phyloP scores from a whole-genome alignment of 2,797 vertebrate species.

The Serranus cabrilla region DNA sequence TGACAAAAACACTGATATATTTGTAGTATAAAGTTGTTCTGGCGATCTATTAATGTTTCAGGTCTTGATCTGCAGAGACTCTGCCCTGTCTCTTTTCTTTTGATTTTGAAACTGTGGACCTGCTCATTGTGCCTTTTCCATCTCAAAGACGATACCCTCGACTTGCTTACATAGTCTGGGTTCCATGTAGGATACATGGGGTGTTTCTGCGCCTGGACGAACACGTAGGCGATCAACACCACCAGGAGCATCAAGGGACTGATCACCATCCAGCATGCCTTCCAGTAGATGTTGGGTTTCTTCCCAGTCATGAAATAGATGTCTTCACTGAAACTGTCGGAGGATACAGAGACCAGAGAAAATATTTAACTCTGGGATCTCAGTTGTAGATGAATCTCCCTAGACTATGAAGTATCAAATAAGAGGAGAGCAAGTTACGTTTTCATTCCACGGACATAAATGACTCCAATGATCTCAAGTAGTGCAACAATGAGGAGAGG shows the following conservation, averaged over 20 bases:
- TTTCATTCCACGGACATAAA: conserved; percentile 87
- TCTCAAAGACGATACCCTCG: neutral
- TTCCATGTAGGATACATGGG: conserved; percentile 90
- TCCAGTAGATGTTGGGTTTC: conserved; percentile 89
- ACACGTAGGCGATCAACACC: conserved; percentile 87
- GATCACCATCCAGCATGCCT: conserved; percentile 88
- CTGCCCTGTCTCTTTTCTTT: no score
- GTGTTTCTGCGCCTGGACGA: conserved; percentile 76
- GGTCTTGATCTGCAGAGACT: no score
- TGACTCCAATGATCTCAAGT: conserved; percentile 87
- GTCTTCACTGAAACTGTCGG: conserved; percentile 90
- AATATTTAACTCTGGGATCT: neutral
- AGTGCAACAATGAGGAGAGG: conserved; percentile 91
- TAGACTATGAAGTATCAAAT: neutral
- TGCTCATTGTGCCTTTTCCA: no score
- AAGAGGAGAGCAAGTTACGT: conserved; percentile 76
- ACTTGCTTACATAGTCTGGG: conserved; percentile 87
- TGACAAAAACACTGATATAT: no score
- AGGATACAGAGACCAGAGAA: neutral
- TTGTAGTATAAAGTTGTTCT: no score
- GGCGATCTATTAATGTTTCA: no score
- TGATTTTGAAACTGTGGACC: no score
- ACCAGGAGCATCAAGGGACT: conserved; percentile 89
- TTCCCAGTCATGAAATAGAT: conserved; percentile 91
- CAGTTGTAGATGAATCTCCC: neutral